These are phyloP conservation scores for Phengaris arion DNA, from an alignment of 2,888 invertebrate species.

Conservation along the genomic window DNA sequence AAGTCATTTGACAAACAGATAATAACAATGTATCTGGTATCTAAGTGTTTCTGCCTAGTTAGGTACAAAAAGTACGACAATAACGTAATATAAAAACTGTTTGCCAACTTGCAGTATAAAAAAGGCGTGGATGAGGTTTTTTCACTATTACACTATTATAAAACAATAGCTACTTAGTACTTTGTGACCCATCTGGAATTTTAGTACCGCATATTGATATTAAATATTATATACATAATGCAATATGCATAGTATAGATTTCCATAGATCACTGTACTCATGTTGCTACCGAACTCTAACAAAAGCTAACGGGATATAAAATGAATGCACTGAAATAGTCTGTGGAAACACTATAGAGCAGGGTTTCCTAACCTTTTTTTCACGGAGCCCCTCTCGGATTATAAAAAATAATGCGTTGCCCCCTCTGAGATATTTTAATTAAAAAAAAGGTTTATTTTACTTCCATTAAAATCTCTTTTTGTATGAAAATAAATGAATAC, in stretches of 20 bases:
- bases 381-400: too few relatives aligned
- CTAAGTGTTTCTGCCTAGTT: background rate
- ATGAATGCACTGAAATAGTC: constrained; percentile 42
- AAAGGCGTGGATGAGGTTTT: too few relatives aligned
- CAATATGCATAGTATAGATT: background rate
- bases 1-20: background rate
- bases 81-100: background rate
- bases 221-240: too few relatives aligned
- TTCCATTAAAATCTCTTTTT: too few relatives aligned
- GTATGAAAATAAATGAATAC: too few relatives aligned
- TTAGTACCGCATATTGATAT: too few relatives aligned
- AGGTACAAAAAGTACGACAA: background rate
- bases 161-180: too few relatives aligned
- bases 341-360: constrained; percentile 61
- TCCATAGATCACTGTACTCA: constrained; percentile 27
- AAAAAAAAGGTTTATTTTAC: too few relatives aligned
- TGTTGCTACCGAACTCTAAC: constrained; percentile 34
- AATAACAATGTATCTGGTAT: background rate
- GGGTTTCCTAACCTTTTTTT: too few relatives aligned
- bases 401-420: too few relatives aligned
- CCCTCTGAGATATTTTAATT: too few relatives aligned
- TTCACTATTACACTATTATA: background rate
- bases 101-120: background rate
- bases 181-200: too few relatives aligned
- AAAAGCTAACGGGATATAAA: constrained; percentile 52